Base-by-base conservation (phyloP, 2,113 vertebrate genomes). In the Apodemus speciosus region DNA sequence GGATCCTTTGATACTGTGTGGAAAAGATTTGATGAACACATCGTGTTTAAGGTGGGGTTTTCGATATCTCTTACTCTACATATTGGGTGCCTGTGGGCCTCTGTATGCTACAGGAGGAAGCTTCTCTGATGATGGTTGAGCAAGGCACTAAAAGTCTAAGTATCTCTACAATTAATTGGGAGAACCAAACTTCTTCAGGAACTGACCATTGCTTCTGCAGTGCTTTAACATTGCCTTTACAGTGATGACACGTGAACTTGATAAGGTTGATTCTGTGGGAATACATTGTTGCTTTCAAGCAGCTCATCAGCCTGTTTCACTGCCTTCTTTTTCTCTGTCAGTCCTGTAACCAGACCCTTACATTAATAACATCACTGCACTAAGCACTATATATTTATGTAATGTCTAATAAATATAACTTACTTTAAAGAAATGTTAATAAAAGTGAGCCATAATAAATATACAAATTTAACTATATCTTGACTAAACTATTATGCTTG, bases 251-350 rank as follows among this genome's bases (percentile, higher is more conserved):
- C 43, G 95, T 20, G 77, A 94, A 92, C 64, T 95, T 96, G 95
- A 93, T 96, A 98, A 97, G 90, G 94, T 97, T 92, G 95, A 32
- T 89, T 91, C 85, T 97, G 89, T 97, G 95, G 96, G 64, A 40
- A 96, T 69, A 94, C 94, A 97, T 96, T 86, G 60, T 84, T 97
- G 69, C 27, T 97, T 96, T 94, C 62, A 96, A 40, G 38, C 38
- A 49, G 86, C 32, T 95, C 94, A 96, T 60, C 32, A 89, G 86
- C 73, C 76, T 27, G 83, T 58, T 88, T 97, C 92, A 92, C 60
- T 88, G 46, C 43, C 15, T 76, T 16, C 20, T 15, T 11, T 68
- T 9, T 86, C 21, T 86, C 1, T 96, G 3, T 62, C 93, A 32
- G 64, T 5, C 23, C 18, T 46, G 7, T 62, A 87, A 83, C 72